Percentiles rank a stretch among this genome's conserved stretches.
phyloP scores from a whole-genome alignment of 2,888 invertebrate species.

The Dasysyrphus tricinctus region DNA sequence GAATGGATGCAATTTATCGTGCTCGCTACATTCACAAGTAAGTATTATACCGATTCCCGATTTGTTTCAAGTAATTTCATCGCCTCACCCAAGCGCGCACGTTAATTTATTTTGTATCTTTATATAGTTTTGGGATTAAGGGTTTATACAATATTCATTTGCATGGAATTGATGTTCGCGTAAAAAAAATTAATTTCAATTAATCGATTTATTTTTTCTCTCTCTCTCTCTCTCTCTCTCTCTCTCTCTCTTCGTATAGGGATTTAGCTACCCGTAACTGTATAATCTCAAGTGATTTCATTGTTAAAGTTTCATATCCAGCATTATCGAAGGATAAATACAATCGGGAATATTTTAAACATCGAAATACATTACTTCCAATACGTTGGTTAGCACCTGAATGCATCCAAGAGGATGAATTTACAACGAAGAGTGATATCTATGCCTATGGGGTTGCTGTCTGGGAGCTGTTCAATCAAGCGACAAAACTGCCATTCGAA shows the following conservation, averaged over 20 bases:
- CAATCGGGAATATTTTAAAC: conserved; percentile 94
- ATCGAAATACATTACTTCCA: conserved; percentile 93
- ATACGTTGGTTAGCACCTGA: conserved; percentile 96
- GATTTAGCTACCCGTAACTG: conserved; percentile 97
- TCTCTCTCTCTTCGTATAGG: conserved; percentile 80
- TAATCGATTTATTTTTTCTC: conserved; percentile 39
- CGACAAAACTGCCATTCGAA: conserved; percentile 89
- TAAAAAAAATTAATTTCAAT: conserved; percentile 54
- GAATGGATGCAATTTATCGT: conserved; percentile 91
- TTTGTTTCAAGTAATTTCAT: background rate
- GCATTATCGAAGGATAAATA: conserved; percentile 93
- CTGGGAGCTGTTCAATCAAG: conserved; percentile 94
- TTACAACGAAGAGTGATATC: conserved; percentile 96
- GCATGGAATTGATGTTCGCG: conserved; percentile 4
- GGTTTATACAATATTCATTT: conserved; percentile 16
- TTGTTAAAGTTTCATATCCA: conserved; percentile 92
- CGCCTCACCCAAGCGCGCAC: background rate
- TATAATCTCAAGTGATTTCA: conserved; percentile 91
- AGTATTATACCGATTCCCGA: conserved; percentile 53
- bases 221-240: conserved; percentile 14
- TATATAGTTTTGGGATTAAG: conserved; percentile 50
- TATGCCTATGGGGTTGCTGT: conserved; percentile 95
- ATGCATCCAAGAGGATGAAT: conserved; percentile 94
- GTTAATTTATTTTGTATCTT: conserved; percentile 11
- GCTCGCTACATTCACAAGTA: conserved; percentile 92